These are phyloP conservation scores for Campoletis sonorensis DNA, from an alignment of 1,140 invertebrate genomes.

Conservation along the genomic window DNA sequence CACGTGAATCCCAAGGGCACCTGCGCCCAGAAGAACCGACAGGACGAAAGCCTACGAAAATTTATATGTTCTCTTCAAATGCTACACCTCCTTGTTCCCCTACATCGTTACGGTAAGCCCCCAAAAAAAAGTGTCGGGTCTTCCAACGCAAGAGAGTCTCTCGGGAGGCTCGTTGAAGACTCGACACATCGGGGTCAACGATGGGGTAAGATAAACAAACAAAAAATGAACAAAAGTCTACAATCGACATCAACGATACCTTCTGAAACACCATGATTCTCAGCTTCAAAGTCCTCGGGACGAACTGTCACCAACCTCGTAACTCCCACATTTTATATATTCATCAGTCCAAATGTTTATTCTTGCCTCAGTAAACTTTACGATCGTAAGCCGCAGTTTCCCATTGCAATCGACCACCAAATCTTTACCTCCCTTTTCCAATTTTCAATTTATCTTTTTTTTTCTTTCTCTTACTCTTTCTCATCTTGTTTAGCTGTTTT, in stretches of 20 bases:
- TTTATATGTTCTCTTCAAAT: background rate
- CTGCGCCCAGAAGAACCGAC: conserved; percentile 16
- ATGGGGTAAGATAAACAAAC: too few species aligned
- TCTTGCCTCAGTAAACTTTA: background rate
- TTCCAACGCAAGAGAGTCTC: too few species aligned
- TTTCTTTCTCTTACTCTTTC: background rate
- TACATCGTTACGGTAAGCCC: too few species aligned
- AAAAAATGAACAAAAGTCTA: too few species aligned
- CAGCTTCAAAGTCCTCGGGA: background rate
- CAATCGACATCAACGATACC: conserved; percentile 7
- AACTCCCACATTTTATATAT: conserved; percentile 16
- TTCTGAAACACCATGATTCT: conserved; percentile 14
- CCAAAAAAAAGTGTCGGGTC: too few species aligned
- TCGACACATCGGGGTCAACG: too few species aligned
- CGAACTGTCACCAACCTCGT: background rate
- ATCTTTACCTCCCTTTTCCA: background rate
- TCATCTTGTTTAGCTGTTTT: background rate
- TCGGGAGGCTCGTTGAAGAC: too few species aligned
- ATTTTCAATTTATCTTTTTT: background rate
- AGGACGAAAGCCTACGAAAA: conserved; percentile 34
- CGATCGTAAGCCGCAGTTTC: background rate
- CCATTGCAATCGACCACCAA: background rate
- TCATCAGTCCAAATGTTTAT: background rate
- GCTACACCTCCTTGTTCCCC: too few species aligned
- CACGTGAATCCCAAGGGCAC: conserved; percentile 2